Base-by-base conservation (phyloP, 2,797 vertebrate species). In the Rhinichthys osculus region DNA sequence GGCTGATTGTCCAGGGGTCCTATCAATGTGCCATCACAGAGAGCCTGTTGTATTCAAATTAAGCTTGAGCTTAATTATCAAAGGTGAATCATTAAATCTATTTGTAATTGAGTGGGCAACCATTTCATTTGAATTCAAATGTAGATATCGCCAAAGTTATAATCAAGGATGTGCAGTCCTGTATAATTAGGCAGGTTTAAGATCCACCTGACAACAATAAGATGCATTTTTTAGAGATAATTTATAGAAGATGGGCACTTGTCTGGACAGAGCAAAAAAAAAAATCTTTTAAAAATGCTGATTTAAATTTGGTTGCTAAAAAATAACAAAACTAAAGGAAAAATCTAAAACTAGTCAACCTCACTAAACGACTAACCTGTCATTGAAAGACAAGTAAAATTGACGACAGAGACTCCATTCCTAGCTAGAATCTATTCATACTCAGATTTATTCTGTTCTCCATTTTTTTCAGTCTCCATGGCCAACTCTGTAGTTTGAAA, bases 1-100 rank as follows among this genome's bases (percentile, higher is more conserved):
- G 44, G 88, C 79, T 89, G 64, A 81, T 91, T 92, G 91, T 91
- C 59, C 87, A 92, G 67, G 30, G 30, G 40, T 87, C 57, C 69
- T 72, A 76, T 74, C 44, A 38, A 7, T 30, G 50, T 44, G 62
- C 80, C 59, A 50, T 83, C 84, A 82, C 30, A 52, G 73, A 72
- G 52, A 44, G 30, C 42, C 64, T 72, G 69, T 81, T 87, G 79
- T 84, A 81, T 77, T 82, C 57, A 72, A 86, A 74, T 69, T 23
- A 30, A 27, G 27, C 38, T 40, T 33, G 59, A 3, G 38, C 5
- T 83, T 72, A 66, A 57, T 82, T 73, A 72, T 71, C 47, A 57
- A 67, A 79, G 59, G 44, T 44, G 23, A 74, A 27, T 42, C 4
- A 57, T 57, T 76, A 59, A 59, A 67, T 76, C 72, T 64, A 74